Conservation (phyloP, 2,113 vertebrate species). For the Prinia subflava region DNA sequence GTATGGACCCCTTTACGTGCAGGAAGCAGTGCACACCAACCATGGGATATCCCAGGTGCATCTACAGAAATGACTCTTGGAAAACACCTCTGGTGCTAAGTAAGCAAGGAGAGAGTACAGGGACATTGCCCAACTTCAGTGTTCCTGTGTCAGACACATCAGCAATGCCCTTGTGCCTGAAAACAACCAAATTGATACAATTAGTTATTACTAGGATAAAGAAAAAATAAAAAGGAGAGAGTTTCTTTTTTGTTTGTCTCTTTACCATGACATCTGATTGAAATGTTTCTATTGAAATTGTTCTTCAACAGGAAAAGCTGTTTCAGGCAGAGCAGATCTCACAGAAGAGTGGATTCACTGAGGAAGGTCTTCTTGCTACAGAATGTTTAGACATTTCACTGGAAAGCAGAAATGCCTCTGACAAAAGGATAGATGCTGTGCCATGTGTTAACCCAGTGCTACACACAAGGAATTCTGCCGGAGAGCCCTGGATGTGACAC, state of each 20-base stretch:
- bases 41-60: neutral
- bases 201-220: neutral
- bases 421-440: neutral
- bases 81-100: neutral
- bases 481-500: neutral
- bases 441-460: neutral
- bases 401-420: neutral
- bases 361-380: neutral
- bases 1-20: neutral
- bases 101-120: neutral
- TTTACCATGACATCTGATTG: neutral
- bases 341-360: neutral
- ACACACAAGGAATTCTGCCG: neutral
- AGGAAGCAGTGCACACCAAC: neutral
- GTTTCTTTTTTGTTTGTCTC: neutral
- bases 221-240: neutral
- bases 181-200: neutral
- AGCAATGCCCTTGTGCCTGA: neutral
- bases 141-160: neutral
- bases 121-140: fast-evolving
- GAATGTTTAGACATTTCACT: neutral
- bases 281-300: neutral
- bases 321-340: neutral
- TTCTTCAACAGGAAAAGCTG: neutral
- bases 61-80: neutral